Conservation (phyloP, 2,113 vertebrate species). For the Pseudorectes ferrugineus region DNA sequence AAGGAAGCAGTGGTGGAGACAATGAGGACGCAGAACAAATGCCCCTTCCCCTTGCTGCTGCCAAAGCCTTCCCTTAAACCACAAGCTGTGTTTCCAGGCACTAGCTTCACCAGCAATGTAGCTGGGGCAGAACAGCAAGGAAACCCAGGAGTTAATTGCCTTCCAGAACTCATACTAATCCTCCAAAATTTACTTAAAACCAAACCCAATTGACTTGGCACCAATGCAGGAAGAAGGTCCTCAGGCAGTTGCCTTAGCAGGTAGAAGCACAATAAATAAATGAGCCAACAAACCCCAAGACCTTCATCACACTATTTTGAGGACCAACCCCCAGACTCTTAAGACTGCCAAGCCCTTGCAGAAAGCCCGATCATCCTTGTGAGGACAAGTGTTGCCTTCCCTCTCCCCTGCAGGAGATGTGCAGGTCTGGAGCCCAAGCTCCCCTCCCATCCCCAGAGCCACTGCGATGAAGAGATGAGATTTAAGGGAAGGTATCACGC, state of each 20-base stretch:
- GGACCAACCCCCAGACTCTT: not conserved
- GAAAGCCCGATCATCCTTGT: not conserved
- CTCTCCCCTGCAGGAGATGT: accelerated
- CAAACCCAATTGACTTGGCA: not conserved
- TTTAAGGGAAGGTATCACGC: not conserved
- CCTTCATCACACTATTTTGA: not conserved
- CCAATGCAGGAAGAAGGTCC: not conserved
- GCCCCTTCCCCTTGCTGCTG: not conserved
- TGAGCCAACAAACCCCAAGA: not conserved
- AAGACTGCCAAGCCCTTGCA: not conserved
- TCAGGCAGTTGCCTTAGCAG: not conserved
- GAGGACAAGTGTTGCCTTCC: not conserved
- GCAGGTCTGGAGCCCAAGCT: not conserved
- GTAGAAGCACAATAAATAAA: not conserved
- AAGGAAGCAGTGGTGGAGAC: not conserved
- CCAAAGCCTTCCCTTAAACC: not conserved
- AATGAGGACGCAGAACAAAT: not conserved
- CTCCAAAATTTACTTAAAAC: not conserved
- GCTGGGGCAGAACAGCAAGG: not conserved
- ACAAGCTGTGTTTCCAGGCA: not conserved
- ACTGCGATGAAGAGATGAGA: not conserved
- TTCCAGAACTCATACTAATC: not conserved
- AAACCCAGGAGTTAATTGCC: not conserved
- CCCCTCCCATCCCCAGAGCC: not conserved
- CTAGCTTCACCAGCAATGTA: not conserved